Evolutionary conservation across 1,140 invertebrate genomes (phyloP).

Genomic region (Orchesella cincta): DNA sequence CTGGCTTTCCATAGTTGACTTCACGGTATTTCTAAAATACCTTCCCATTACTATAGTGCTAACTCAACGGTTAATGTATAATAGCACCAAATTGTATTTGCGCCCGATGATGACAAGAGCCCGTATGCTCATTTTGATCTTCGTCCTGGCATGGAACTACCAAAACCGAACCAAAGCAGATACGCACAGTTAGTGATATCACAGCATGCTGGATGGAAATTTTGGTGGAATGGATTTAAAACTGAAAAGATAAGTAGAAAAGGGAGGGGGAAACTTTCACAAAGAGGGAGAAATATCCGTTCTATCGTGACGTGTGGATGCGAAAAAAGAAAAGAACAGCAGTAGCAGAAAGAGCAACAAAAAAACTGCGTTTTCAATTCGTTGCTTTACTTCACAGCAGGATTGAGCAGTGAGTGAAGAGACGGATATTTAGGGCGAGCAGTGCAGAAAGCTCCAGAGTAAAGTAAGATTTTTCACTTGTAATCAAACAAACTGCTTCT

Average conservation of each 20-base stretch:
- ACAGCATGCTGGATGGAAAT: neutral
- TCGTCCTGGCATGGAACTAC: neutral
- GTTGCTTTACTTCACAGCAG: neutral
- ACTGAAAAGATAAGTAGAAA: slow-evolving; percentile 4
- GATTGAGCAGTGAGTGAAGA: neutral
- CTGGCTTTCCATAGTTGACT: neutral
- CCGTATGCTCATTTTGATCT: too few relatives aligned
- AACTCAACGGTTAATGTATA: too few relatives aligned
- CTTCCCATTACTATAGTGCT: neutral
- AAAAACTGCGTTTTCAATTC: neutral
- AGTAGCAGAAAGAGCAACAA: neutral
- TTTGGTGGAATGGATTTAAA: slow-evolving; percentile 1
- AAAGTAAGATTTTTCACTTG: neutral
- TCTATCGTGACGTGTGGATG: neutral
- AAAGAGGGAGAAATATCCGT: neutral
- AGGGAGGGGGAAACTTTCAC: neutral
- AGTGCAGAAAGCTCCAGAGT: neutral
- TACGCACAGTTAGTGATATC: neutral
- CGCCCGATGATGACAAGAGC: too few relatives aligned
- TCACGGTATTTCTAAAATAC: neutral
- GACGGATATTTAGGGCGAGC: neutral
- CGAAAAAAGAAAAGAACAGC: neutral
- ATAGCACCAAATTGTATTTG: too few relatives aligned
- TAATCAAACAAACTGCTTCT: neutral
- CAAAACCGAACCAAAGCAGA: too few relatives aligned